Percentiles rank a stretch among this genome's conserved stretches.
Conservation (phyloP, 2,888 invertebrate species). For the Digitonthophagus gazella region DNA sequence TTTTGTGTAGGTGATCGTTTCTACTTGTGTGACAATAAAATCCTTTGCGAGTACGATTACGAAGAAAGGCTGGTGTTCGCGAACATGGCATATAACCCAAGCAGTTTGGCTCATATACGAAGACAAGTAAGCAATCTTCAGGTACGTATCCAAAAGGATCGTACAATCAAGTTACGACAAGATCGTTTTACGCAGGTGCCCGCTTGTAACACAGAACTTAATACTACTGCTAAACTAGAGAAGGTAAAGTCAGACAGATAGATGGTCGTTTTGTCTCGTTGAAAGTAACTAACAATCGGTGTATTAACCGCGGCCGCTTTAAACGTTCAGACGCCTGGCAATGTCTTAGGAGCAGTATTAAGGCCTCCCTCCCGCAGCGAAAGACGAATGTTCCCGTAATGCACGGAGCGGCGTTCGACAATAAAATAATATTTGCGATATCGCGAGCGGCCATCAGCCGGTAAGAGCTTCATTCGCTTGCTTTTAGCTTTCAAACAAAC, state of each 20-base stretch:
- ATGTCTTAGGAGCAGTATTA: constrained; percentile 5
- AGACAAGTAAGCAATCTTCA: constrained; percentile 71
- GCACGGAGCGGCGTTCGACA: constrained; percentile 19
- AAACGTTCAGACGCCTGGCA: too few relatives aligned
- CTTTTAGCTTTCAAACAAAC: constrained; percentile 47
- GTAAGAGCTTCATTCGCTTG: constrained; percentile 45
- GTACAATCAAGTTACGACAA: neutral
- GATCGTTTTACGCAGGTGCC: constrained; percentile 20
- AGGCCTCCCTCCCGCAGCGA: neutral
- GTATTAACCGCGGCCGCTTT: constrained; percentile 7
- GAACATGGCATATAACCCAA: constrained; percentile 83
- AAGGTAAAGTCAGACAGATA: constrained; percentile 15
- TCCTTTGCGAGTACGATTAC: constrained; percentile 92
- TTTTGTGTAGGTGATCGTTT: constrained; percentile 94
- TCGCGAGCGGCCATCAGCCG: constrained; percentile 38
- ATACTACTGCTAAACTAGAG: constrained; percentile 19
- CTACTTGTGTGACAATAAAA: constrained; percentile 91
- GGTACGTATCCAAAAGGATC: constrained; percentile 34
- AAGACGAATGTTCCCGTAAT: constrained; percentile 4
- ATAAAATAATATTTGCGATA: constrained; percentile 30
- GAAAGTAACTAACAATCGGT: constrained; percentile 15
- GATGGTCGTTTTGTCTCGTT: constrained; percentile 3
- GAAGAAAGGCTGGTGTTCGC: constrained; percentile 89
- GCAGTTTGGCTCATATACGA: constrained; percentile 81
- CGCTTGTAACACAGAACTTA: constrained; percentile 20